These are phyloP conservation scores for Noctua janthina DNA, from an alignment of 2,888 invertebrate genomes.

Conservation along the genomic window DNA sequence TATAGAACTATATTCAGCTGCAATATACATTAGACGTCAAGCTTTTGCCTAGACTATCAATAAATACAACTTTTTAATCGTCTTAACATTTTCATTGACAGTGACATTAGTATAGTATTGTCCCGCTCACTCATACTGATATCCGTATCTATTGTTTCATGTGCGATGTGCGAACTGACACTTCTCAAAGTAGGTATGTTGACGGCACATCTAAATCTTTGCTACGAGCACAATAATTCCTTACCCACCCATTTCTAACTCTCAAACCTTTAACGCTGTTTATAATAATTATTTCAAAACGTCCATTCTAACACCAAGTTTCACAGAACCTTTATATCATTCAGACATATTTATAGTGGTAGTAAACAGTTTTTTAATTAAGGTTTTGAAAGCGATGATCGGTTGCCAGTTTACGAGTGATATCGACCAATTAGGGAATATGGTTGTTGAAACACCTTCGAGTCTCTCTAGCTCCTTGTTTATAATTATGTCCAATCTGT, in stretches of 20 bases:
- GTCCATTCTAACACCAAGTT: conserved; percentile 68
- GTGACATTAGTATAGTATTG: background rate
- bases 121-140: background rate
- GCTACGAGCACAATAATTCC: background rate
- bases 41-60: too few relatives aligned
- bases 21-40: too few relatives aligned
- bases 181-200: background rate
- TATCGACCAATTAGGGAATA: conserved; percentile 67
- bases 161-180: background rate
- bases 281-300: conserved; percentile 54
- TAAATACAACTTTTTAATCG: too few relatives aligned
- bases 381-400: conserved; percentile 85
- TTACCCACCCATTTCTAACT: background rate
- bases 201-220: background rate
- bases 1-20: too few relatives aligned
- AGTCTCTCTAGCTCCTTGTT: conserved; percentile 38
- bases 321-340: conserved; percentile 73
- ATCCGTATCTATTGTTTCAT: background rate
- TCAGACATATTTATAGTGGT: conserved; percentile 85
- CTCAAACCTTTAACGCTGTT: background rate
- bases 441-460: conserved; percentile 48
- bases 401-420: conserved; percentile 71
- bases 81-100: background rate
- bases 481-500: conserved; percentile 39
- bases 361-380: conserved; percentile 89